Evolutionary conservation across 2,113 vertebrate species (phyloP).

Genomic region (Dinomys branickii): DNA sequence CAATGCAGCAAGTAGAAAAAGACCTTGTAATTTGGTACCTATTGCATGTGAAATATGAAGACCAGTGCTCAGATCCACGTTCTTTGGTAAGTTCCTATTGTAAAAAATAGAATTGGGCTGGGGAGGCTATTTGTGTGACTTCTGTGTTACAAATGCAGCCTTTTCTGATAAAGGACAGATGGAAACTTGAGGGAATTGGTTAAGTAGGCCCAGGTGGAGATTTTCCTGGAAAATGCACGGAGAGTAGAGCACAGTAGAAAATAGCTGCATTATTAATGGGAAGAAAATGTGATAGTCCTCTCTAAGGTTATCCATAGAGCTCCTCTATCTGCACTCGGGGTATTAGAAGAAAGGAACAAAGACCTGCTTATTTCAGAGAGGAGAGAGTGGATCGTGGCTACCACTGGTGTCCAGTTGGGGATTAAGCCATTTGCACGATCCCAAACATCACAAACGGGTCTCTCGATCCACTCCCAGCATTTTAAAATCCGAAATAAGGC

Average conservation of each 20-base stretch:
- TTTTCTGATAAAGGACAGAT: conserved; percentile 73
- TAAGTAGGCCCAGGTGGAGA: conserved; percentile 76
- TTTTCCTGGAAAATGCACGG: conserved; percentile 72
- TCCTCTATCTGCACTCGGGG: conserved; percentile 27
- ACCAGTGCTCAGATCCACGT: conserved; percentile 47
- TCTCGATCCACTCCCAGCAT: conserved; percentile 11
- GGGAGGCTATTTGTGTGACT: conserved; percentile 67
- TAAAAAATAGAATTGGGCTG: conserved; percentile 56
- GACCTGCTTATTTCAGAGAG: conserved; percentile 28
- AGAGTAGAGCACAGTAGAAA: conserved; percentile 70
- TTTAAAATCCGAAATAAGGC: conserved; percentile 58
- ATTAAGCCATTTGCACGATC: conserved; percentile 43
- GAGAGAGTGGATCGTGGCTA: not conserved
- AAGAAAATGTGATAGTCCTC: conserved; percentile 74
- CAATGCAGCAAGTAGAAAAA: conserved; percentile 61
- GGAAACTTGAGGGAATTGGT: conserved; percentile 68
- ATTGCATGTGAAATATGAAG: conserved; percentile 72
- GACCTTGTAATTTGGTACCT: conserved; percentile 72
- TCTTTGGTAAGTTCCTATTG: conserved; percentile 46
- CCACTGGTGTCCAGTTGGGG: conserved; percentile 49
- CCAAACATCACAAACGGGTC: not conserved
- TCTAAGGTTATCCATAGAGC: conserved; percentile 61
- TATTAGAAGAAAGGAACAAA: conserved; percentile 32
- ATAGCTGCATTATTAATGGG: conserved; percentile 82
- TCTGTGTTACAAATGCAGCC: conserved; percentile 44